phyloP scores from a whole-genome alignment of 2,113 vertebrate species.

The Psittacara wagleri region DNA sequence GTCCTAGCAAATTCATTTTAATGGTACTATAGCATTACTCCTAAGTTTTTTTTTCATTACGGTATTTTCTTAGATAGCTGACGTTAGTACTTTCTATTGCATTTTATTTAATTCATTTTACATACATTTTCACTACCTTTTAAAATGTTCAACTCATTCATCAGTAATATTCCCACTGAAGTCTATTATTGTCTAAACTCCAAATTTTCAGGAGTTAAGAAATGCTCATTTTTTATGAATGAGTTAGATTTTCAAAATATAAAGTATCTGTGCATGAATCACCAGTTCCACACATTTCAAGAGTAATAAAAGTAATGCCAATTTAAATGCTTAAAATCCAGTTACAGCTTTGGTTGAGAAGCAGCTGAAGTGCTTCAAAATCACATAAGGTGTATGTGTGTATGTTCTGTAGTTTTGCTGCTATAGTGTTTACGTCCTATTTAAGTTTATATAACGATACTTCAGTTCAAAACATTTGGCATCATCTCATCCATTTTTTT shows the following conservation, averaged over 20 bases:
- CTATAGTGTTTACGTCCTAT: slow-evolving; percentile 75
- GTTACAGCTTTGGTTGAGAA: slow-evolving; percentile 65
- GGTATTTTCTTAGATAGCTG: slow-evolving; percentile 24
- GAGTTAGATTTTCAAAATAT: slow-evolving; percentile 47
- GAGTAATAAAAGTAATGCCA: slow-evolving; percentile 35
- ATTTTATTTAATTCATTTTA: slow-evolving; percentile 30
- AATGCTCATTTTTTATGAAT: slow-evolving; percentile 39
- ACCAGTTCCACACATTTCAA: slow-evolving; percentile 55
- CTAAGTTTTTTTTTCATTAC: not conserved
- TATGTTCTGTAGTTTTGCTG: slow-evolving; percentile 60
- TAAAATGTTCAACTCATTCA: slow-evolving; percentile 42
- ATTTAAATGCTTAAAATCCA: slow-evolving; percentile 70
- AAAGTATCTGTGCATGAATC: slow-evolving; percentile 47
- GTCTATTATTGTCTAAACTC: not conserved
- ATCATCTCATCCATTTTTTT: slow-evolving; percentile 66
- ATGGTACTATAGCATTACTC: slow-evolving; percentile 37
- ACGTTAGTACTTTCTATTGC: slow-evolving; percentile 6
- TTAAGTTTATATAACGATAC: slow-evolving; percentile 67
- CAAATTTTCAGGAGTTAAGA: slow-evolving; percentile 34
- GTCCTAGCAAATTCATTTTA: slow-evolving; percentile 11
- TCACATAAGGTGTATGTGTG: slow-evolving; percentile 15
- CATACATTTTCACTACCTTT: not conserved
- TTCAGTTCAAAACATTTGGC: slow-evolving; percentile 69
- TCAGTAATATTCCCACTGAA: slow-evolving; percentile 8
- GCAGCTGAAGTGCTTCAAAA: slow-evolving; percentile 58